These are phyloP conservation scores for Tinea pellionella DNA, from an alignment of 2,888 invertebrate genomes.

Conservation along the genomic window DNA sequence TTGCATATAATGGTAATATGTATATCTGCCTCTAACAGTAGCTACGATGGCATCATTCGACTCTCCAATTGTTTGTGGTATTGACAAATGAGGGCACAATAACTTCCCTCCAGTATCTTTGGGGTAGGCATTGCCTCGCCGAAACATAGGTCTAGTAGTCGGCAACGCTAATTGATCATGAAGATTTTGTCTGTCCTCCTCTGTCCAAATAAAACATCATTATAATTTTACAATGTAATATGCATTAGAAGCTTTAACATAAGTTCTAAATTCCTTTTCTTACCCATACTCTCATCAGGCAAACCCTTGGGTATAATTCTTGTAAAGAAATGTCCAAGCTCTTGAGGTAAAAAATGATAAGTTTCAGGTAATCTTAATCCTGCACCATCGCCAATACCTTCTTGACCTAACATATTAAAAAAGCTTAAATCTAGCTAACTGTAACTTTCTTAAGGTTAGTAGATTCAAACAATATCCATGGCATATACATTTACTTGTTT, in stretches of 20 bases:
- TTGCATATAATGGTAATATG: conserved; percentile 98
- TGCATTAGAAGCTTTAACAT: too few species aligned
- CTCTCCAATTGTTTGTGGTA: conserved; percentile 44
- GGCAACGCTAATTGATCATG: conserved; percentile 80
- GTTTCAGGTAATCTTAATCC: conserved; percentile 72
- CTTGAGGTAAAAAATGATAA: conserved; percentile 79
- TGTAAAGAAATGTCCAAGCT: conserved; percentile 82
- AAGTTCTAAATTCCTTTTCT: not conserved
- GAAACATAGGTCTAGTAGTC: conserved; percentile 77
- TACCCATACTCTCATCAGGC: conserved; percentile 77
- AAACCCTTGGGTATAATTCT: conserved; percentile 75
- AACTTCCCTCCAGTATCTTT: conserved; percentile 69
- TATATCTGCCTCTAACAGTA: conserved; percentile 85
- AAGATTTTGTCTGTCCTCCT: conserved; percentile 72
- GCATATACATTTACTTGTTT: too few species aligned
- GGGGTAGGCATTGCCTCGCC: conserved; percentile 75
- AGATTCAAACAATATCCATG: too few species aligned
- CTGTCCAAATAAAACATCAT: conserved; percentile 42
- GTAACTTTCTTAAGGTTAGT: too few species aligned
- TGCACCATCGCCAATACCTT: conserved; percentile 61
- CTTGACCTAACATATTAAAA: conserved; percentile 41
- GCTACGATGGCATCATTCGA: conserved; percentile 34
- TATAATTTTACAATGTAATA: too few species aligned
- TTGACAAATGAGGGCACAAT: conserved; percentile 79
- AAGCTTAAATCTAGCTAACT: too few species aligned